Percentiles rank a stretch among this genome's conserved stretches.
These are phyloP conservation scores for Contarinia nasturtii DNA, from an alignment of 1,140 invertebrate species.

Conservation along the genomic window DNA sequence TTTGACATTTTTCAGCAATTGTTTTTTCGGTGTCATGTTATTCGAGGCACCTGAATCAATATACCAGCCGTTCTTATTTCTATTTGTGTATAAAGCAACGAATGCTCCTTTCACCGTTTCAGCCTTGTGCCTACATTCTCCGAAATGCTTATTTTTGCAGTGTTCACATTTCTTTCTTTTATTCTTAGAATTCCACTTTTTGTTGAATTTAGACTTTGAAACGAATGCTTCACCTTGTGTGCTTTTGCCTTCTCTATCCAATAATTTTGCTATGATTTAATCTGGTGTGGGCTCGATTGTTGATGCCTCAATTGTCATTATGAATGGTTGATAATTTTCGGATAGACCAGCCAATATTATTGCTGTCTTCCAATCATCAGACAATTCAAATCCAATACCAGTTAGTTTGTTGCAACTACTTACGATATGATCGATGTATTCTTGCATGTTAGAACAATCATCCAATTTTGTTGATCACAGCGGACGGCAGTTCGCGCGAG, in stretches of 20 bases:
- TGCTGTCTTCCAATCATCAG: constrained; percentile 18
- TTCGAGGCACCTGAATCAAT: constrained; percentile 11
- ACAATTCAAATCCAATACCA: constrained; percentile 1
- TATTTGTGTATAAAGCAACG: too few relatives aligned
- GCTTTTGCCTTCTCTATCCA: constrained; percentile 8
- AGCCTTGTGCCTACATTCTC: too few relatives aligned
- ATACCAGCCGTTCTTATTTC: constrained; percentile 11
- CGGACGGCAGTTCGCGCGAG: too few relatives aligned
- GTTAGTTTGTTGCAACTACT: neutral
- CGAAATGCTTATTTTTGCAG: too few relatives aligned
- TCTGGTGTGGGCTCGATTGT: constrained; percentile 4
- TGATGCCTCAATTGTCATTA: constrained; percentile 18
- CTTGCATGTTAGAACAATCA: constrained; percentile 12
- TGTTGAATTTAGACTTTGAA: constrained; percentile 4
- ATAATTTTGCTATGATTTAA: constrained; percentile 11
- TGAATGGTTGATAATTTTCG: constrained; percentile 17
- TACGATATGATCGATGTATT: constrained; percentile 16
- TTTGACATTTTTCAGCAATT: constrained; percentile 5
- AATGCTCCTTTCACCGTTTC: too few relatives aligned
- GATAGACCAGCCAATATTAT: constrained; percentile 18
- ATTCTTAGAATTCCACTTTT: constrained; percentile 5
- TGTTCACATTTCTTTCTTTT: constrained; percentile 3
- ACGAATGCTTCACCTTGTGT: constrained; percentile 1
- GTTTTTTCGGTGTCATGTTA: constrained; percentile 9
- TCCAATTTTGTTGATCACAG: constrained; percentile 12